Conservation (phyloP, 2,113 vertebrate genomes). For the Cottus gobio region DNA sequence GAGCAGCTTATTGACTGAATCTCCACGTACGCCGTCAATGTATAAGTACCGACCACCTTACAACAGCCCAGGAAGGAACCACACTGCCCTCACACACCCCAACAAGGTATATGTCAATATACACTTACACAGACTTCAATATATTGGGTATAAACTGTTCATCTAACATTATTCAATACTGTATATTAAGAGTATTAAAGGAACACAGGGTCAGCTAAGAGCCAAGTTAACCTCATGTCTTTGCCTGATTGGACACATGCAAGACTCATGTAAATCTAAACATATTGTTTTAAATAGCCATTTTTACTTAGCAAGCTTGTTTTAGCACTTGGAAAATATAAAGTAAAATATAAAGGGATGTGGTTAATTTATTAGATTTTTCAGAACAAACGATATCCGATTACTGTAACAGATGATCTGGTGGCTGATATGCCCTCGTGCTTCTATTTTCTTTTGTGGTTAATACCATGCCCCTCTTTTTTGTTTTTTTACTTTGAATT, state of each 20-base stretch:
- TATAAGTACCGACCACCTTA: constrained; percentile 94
- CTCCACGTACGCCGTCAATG: constrained; percentile 94
- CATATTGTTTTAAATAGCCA: neutral
- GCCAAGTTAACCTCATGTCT: neutral
- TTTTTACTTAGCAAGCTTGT: neutral
- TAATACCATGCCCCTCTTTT: constrained; percentile 72
- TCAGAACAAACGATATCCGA: constrained; percentile 1
- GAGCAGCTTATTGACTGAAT: constrained; percentile 90
- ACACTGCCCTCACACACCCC: constrained; percentile 77
- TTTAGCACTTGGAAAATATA: neutral
- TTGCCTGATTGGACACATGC: neutral
- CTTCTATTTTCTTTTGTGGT: constrained; percentile 59
- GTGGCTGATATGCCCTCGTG: constrained; percentile 28
- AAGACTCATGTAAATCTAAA: neutral
- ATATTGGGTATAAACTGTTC: neutral
- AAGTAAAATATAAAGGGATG: neutral
- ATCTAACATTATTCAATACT: neutral
- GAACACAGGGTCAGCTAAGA: neutral
- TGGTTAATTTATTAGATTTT: neutral
- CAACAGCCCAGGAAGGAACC: constrained; percentile 90
- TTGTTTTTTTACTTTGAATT: constrained; percentile 74
- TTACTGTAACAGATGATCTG: constrained; percentile 23
- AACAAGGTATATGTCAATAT: constrained; percentile 78
- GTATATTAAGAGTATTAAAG: neutral
- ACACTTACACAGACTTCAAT: neutral